Base-by-base conservation (phyloP, 1,140 invertebrate genomes). In the Pissodes strobi region DNA sequence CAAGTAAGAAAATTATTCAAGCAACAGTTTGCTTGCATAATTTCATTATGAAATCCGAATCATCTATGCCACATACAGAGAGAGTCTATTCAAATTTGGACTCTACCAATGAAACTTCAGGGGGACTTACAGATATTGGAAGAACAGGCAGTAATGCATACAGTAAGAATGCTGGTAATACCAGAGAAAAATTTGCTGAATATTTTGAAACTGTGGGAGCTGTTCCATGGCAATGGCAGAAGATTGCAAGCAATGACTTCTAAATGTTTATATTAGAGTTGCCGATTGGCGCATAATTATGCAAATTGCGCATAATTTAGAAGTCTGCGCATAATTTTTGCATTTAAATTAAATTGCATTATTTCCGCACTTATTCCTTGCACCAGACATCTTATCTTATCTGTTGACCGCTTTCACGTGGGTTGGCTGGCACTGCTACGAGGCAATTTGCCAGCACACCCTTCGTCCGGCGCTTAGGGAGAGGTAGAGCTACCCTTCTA, bases 131-230 rank as follows among this genome's bases (percentile, higher is more conserved):
- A 8, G 45, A 48, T 21, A 23, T 48, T 18, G 45, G 45, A 5
- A 18, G 18, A 48, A 48, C 45, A 19, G 21, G 45, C 21, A 48
- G 45, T 23, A 48, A 48, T 48, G 45, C 13, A 5, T 48, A 48
- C 9, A 48, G 4, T 2, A 48, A 18, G 19, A 48, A 48, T 48
- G 21, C 45, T 18, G 21, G 10, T 21, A 21, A 48, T 18, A 4
- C 19, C 8, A 48, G 45, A 15, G 45, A 22, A 4, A 48, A 13
- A 17, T 23, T 48, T 5, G 4, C 45, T 8, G 45, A 48, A 18
- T 48, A 48, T 48, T 48, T 48, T 48, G 45, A 48, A 13, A 41
- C 10, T 17, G 15, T 12, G 4, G 39, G 10, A n/a, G 39, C 39
- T n/a, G 13, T 41, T 8, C 15, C 39, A 8, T 41, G 39, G 39